phyloP scores from a whole-genome alignment of 2,888 invertebrate species.

The Alloscopus bannaensis region DNA sequence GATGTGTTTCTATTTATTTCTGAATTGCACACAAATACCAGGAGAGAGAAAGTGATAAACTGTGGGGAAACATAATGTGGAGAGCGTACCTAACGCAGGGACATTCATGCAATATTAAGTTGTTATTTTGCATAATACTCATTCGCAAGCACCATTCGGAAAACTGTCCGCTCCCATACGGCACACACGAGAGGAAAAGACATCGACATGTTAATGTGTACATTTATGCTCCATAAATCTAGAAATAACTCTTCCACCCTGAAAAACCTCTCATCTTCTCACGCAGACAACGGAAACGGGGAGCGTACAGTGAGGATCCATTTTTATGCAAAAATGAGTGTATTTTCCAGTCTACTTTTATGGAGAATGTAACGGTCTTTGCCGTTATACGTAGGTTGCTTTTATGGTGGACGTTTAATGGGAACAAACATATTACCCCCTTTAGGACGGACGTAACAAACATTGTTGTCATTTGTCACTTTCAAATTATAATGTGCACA shows the following conservation, averaged over 20 bases:
- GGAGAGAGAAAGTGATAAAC: no score
- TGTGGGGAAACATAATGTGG: no score
- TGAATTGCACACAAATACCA: not conserved
- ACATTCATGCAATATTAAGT: no score
- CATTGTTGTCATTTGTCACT: constrained; percentile 51
- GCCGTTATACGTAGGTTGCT: not conserved
- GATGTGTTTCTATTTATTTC: not conserved
- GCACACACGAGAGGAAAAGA: no score
- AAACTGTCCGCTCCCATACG: no score
- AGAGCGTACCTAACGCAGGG: no score
- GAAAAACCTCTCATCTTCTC: constrained; percentile 13
- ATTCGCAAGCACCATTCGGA: no score
- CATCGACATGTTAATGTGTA: constrained; percentile 42
- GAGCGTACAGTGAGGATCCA: constrained; percentile 30
- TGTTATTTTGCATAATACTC: constrained; percentile 4
- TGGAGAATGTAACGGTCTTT: no score
- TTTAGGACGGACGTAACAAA: constrained; percentile 30
- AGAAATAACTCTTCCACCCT: constrained; percentile 44
- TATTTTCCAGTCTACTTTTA: not conserved
- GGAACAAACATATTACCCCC: constrained; percentile 45
- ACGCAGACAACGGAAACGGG: constrained; percentile 1
- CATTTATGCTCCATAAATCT: constrained; percentile 53
- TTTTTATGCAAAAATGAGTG: constrained; percentile 12
- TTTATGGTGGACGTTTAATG: constrained; percentile 44
- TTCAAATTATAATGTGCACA: constrained; percentile 47